phyloP scores from a whole-genome alignment of 2,888 invertebrate species.

The Pyrochroa serraticornis region DNA sequence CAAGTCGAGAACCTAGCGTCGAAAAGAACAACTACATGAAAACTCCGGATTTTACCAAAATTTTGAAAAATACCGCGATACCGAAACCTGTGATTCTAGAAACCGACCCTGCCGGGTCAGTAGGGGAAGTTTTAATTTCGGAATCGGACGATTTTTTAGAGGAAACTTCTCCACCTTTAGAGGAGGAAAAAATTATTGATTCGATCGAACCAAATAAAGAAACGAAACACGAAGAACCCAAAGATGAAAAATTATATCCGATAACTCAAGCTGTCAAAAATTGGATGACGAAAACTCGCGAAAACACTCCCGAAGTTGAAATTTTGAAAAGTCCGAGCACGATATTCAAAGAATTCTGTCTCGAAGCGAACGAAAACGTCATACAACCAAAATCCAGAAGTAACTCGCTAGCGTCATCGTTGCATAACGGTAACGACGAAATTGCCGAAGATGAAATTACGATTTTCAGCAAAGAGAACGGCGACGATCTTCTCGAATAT shows the following conservation, averaged over 20 bases:
- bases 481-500: conserved; percentile 59
- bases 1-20: conserved; percentile 32
- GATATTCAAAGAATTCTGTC: conserved; percentile 51
- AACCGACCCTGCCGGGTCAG: conserved; percentile 6
- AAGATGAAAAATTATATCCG: conserved; percentile 49
- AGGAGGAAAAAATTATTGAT: not conserved
- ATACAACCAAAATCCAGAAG: conserved; percentile 41
- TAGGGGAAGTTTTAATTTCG: too few relatives aligned
- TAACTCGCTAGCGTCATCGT: conserved; percentile 38
- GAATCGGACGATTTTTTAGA: conserved; percentile 22
- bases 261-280: conserved; percentile 66
- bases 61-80: conserved; percentile 24
- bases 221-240: conserved; percentile 9
- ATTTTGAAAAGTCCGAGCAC: conserved; percentile 55
- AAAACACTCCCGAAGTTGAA: conserved; percentile 56
- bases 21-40: conserved; percentile 42
- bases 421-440: conserved; percentile 12
- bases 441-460: conserved; percentile 41
- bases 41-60: conserved; percentile 46
- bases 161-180: conserved; percentile 14
- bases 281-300: conserved; percentile 62
- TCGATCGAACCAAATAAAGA: conserved; percentile 10
- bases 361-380: conserved; percentile 48
- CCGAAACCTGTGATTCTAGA: conserved; percentile 18
- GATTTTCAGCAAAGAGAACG: conserved; percentile 44